Evolutionary conservation across 2,797 vertebrate genomes (phyloP), one percentile per base, ranked within the genome.

Genomic region (Falco biarmicus): DNA sequence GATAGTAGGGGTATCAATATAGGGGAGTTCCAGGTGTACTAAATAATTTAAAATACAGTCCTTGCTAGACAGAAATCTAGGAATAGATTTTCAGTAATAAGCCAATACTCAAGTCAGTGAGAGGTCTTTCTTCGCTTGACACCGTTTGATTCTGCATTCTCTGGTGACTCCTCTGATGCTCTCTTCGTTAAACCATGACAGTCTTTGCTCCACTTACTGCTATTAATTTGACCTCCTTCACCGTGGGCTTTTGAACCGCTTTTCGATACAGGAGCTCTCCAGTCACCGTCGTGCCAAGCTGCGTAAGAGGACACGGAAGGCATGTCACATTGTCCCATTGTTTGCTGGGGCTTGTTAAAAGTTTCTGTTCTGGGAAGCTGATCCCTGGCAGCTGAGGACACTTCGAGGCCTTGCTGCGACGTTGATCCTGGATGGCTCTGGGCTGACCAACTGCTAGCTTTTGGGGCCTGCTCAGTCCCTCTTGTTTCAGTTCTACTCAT

Each of bases 71-170:
- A 84, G 88, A 80, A 92, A 73, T 51, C 63, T 65, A 73, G 69
- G 84, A 85, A 69, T 1, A 83, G 68, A 89, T 84, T 84, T 75
- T 45, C 29, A 15, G 82, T 66, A 64, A 84, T 22, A 28, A 91
- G 12, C 22, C 12, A 3, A 77, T 16, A 59, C 86, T 43, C 4
- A 18, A 34, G 51, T 97, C 98, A 97, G 74, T 63, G 57, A 34
- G 45, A 95, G 17, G 96, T 83, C 88, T 94, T 98, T 11, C 97
- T 98, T 70, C 61, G 96, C 91, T 98, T 98, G 25, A 53, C 54
- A 15, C 81, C 5, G 16, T 51, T 53, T 14, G 84, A 82, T 10
- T 86, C 95, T 17, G 41, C 56, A 45, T 26, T 29, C 24, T 94
- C 91, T 10, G 39, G 59, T 1, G 24, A 5, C 25, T 64, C 70